Evolutionary conservation across 2,113 vertebrate species (phyloP).

Genomic region (Meleagris gallopavo): DNA sequence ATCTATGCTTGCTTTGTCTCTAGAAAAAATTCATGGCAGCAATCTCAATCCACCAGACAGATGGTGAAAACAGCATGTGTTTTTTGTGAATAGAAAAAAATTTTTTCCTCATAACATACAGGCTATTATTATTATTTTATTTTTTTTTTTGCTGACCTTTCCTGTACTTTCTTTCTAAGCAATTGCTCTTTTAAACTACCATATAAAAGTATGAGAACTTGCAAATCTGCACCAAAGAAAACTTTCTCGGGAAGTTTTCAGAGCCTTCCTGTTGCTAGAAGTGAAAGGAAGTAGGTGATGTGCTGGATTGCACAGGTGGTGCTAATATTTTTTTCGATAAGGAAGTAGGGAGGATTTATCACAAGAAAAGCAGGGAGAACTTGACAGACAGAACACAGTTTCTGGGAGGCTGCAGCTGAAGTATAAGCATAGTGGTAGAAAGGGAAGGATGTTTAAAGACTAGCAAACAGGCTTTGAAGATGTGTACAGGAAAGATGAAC

Average conservation of each 20-base stretch:
- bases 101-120: background rate
- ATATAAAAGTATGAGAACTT: background rate
- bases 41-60: background rate
- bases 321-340: fast-evolving
- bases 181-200: background rate
- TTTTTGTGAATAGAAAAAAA: background rate
- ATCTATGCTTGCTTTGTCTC: background rate
- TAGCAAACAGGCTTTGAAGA: background rate
- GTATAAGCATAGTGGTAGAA: background rate
- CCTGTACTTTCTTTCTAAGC: background rate
- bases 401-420: background rate
- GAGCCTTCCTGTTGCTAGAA: background rate
- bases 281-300: background rate
- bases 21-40: background rate
- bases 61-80: background rate
- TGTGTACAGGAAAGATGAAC: background rate
- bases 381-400: background rate
- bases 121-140: background rate
- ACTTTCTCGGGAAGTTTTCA: background rate
- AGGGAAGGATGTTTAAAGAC: background rate
- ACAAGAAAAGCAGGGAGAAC: background rate
- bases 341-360: background rate
- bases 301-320: background rate
- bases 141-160: background rate
- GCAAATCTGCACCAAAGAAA: background rate